Conservation (phyloP, 1,140 invertebrate genomes). For the Limonius californicus region DNA sequence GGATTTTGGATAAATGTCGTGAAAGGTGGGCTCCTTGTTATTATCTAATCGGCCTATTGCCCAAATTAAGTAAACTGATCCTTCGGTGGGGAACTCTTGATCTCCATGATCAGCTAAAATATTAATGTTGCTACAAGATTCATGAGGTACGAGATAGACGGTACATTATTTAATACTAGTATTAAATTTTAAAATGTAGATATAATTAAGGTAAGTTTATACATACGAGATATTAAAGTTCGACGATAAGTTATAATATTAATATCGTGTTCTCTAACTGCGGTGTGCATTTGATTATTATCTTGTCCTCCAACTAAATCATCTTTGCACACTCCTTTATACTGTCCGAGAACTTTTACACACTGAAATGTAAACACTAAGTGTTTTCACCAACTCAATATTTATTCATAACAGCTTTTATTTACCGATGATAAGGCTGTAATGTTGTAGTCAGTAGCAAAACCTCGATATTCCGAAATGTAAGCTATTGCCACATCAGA, state of each 20-base stretch:
- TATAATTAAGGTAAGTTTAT: too few relatives aligned
- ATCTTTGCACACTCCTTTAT: conserved; percentile 83
- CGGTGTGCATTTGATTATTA: conserved; percentile 71
- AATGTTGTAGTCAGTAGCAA: conserved; percentile 80
- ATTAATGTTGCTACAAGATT: too few relatives aligned
- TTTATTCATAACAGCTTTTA: too few relatives aligned
- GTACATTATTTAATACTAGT: too few relatives aligned
- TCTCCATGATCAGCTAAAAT: conserved; percentile 72
- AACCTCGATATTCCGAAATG: conserved; percentile 67
- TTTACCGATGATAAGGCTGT: conserved; percentile 74
- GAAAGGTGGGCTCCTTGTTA: conserved; percentile 77
- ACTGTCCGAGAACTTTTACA: conserved; percentile 77
- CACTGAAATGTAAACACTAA: conserved; percentile 61
- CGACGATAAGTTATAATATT: conserved; percentile 76
- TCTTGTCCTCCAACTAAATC: conserved; percentile 71
- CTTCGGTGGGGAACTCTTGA: conserved; percentile 66
- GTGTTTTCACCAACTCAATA: not conserved
- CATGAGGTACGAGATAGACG: too few relatives aligned
- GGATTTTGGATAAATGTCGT: conserved; percentile 73
- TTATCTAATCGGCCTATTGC: conserved; percentile 76
- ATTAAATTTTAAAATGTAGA: too few relatives aligned
- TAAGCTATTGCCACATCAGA: conserved; percentile 78
- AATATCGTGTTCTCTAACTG: conserved; percentile 66
- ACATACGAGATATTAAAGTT: conserved; percentile 66
- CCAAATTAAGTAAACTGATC: conserved; percentile 73